Percentiles rank a stretch among this genome's conserved stretches.
phyloP scores from a whole-genome alignment of 2,888 invertebrate species.

The Temnothorax ravouxi region DNA sequence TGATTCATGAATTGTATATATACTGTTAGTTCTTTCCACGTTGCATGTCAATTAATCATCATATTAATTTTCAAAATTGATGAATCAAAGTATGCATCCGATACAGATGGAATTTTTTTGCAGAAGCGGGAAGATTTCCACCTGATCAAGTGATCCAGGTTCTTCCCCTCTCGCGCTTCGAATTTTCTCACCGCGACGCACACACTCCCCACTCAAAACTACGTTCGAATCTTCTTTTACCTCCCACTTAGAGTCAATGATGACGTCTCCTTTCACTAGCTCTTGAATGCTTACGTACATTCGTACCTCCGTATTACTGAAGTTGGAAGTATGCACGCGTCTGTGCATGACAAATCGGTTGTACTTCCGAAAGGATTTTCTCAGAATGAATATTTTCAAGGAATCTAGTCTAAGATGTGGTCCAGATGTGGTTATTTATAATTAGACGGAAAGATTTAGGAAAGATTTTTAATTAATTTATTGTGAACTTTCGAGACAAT shows the following conservation, averaged over 20 bases:
- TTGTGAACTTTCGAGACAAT: not conserved
- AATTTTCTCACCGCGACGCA: slow-evolving; percentile 22
- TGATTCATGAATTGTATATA: not conserved
- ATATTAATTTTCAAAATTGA: not conserved
- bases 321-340: slow-evolving; percentile 32
- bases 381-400: slow-evolving; percentile 29
- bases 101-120: not conserved
- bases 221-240: slow-evolving; percentile 44
- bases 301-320: slow-evolving; percentile 26
- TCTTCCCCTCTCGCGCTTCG: slow-evolving; percentile 26
- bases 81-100: not conserved
- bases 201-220: slow-evolving; percentile 1
- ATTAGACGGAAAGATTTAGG: not conserved
- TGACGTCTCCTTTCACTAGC: slow-evolving; percentile 76
- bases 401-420: not conserved
- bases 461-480: not conserved
- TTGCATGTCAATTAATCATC: not conserved
- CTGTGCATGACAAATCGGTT: slow-evolving; percentile 19
- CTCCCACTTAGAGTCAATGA: slow-evolving; percentile 62
- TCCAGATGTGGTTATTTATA: slow-evolving; percentile 13
- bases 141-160: slow-evolving; percentile 4
- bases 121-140: slow-evolving; percentile 2
- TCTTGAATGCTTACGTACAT: slow-evolving; percentile 60
- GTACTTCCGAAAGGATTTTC: slow-evolving; percentile 64
- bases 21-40: not conserved